These are phyloP conservation scores for Ichneumoninae sp. DNA, from an alignment of 2,888 invertebrate genomes.

Conservation along the genomic window DNA sequence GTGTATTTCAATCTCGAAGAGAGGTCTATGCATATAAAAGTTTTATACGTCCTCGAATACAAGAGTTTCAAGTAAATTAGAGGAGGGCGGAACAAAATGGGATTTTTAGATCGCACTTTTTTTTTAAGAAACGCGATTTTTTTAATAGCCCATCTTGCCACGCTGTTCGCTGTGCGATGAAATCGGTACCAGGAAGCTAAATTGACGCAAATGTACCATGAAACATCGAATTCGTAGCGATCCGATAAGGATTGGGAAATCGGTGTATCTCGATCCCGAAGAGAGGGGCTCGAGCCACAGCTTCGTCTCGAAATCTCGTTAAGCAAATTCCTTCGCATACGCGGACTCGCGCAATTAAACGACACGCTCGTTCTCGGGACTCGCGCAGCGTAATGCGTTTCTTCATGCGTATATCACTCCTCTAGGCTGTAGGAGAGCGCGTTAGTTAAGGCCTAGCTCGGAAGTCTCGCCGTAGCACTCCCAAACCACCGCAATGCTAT, in stretches of 20 bases:
- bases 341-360: slow-evolving; percentile 62
- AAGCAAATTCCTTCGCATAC: slow-evolving; percentile 54
- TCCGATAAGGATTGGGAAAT: slow-evolving; percentile 5
- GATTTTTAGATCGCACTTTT: too few species aligned
- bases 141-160: too few species aligned
- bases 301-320: slow-evolving; percentile 53
- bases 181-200: background rate
- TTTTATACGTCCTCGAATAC: background rate
- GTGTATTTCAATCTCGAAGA: too few species aligned
- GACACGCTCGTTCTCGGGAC: slow-evolving; percentile 58
- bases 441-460: background rate
- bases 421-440: slow-evolving; percentile 42
- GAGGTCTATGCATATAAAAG: too few species aligned
- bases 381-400: slow-evolving; percentile 42
- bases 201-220: background rate
- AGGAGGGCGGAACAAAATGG: too few species aligned
- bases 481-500: slow-evolving; percentile 29
- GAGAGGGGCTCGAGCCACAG: slow-evolving; percentile 5
- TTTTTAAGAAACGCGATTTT: too few species aligned
- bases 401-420: slow-evolving; percentile 32
- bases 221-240: background rate
- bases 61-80: background rate
- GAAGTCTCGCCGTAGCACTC: slow-evolving; percentile 48
- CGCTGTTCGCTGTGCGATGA: background rate
- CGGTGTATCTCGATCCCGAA: background rate